These are phyloP conservation scores for Drosophila nr. medialis DNA, from an alignment of 2,888 invertebrate genomes.

Conservation along the genomic window DNA sequence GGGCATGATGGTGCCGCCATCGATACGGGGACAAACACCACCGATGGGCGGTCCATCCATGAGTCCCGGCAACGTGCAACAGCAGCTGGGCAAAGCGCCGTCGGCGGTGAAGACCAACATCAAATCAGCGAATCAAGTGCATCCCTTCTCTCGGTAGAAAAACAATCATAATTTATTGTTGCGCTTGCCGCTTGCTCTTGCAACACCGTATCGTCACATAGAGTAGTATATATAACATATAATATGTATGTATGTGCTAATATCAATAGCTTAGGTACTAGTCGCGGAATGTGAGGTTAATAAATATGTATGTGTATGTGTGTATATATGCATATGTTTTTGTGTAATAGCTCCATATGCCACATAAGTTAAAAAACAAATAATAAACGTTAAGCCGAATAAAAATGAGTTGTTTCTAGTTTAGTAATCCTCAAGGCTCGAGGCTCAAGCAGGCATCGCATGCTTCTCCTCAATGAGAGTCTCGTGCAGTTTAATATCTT, in stretches of 20 bases:
- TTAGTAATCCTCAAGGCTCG: conserved; percentile 3
- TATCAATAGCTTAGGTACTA: conserved; percentile 38
- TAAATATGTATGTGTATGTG: conserved; percentile 41
- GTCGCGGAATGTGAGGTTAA: conserved; percentile 50
- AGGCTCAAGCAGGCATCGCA: conserved; percentile 81
- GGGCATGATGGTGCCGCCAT: conserved; percentile 86
- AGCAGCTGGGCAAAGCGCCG: conserved; percentile 92
- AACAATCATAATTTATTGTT: conserved; percentile 57
- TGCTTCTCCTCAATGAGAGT: conserved; percentile 88
- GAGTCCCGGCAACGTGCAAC: conserved; percentile 86
- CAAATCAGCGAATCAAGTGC: conserved; percentile 94
- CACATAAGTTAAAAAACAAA: conserved; percentile 42
- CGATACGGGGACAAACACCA: conserved; percentile 87
- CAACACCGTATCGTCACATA: conserved; percentile 28
- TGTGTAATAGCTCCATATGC: conserved; percentile 21
- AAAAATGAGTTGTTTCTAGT: conserved; percentile 24
- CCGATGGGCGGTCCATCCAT: conserved; percentile 85
- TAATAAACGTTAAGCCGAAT: conserved; percentile 48
- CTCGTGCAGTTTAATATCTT: conserved; percentile 89
- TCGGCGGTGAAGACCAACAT: conserved; percentile 97
- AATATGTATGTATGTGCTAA: conserved; percentile 4
- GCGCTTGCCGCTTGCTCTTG: conserved; percentile 55
- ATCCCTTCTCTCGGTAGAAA: conserved; percentile 89
- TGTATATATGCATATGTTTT: conserved; percentile 13
- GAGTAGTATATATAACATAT: conserved; percentile 3